Evolutionary conservation across 1,140 invertebrate genomes (phyloP).

Genomic region (Campoletis sonorensis): DNA sequence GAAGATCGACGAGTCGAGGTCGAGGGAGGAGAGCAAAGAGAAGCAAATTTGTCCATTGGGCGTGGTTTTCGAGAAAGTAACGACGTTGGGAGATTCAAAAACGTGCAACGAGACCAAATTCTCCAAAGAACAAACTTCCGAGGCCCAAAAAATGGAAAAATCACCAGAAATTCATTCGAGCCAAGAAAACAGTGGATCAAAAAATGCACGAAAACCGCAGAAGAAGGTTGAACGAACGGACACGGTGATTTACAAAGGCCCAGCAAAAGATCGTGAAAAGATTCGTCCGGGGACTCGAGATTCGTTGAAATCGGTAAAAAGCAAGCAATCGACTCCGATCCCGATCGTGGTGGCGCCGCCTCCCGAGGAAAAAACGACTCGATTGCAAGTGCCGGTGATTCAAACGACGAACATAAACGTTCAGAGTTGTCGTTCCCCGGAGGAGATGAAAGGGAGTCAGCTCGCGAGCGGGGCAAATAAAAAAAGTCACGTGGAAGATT

Average conservation of each 20-base stretch:
- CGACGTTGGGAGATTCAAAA: background rate
- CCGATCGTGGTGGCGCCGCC: slow-evolving; percentile 43
- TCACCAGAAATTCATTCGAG: too few relatives aligned
- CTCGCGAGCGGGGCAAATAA: slow-evolving; percentile 22
- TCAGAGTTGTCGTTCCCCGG: slow-evolving; percentile 47
- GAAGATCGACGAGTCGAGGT: background rate
- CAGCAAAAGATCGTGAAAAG: slow-evolving; percentile 55
- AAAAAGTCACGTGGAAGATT: slow-evolving; percentile 20
- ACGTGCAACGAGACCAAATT: background rate
- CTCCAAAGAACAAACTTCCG: background rate
- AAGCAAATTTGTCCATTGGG: slow-evolving; percentile 24
- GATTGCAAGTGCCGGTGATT: slow-evolving; percentile 47
- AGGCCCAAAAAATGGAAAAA: background rate
- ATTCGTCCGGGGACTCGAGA: background rate
- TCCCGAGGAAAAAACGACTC: slow-evolving; percentile 29
- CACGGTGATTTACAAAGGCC: slow-evolving; percentile 69
- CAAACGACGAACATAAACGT: slow-evolving; percentile 49
- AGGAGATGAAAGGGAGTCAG: slow-evolving; percentile 15
- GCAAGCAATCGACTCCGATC: slow-evolving; percentile 15
- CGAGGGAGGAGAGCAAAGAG: background rate
- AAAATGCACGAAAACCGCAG: slow-evolving; percentile 36
- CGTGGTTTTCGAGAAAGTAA: background rate
- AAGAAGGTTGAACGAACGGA: slow-evolving; percentile 62
- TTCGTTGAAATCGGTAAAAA: background rate
- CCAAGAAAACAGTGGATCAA: background rate